Base-by-base conservation (phyloP, 2,888 invertebrate genomes). In the Dendrolimus pini region DNA sequence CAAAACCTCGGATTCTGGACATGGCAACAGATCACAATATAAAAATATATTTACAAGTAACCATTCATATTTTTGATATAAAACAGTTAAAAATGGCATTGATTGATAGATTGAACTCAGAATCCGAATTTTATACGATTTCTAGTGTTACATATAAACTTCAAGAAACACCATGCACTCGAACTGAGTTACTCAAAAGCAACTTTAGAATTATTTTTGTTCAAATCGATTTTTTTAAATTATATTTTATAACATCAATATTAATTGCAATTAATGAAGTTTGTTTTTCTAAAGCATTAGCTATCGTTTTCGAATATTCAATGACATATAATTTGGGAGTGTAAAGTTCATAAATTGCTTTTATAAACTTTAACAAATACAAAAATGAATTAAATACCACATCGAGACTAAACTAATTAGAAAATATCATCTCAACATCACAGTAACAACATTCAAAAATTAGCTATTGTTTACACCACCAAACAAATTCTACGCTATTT, bases 401-500 rank as follows among this genome's bases (percentile, higher is more conserved):
- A 89, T 87, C 82, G 66, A 86, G 75, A 68, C 89, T 89, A 89
- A 82, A 70, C 85, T 87, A 87, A 72, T 65, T 72, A 79, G 61
- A 63, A 76, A 77, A 77, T 76, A 78, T 81, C 76, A 85, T 85
- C 76, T 83, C 86, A 89, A 88, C 82, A 86, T 78, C 88, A 89
- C 89, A 88, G 73, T 82, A 84, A 89, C 85, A 88, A 89, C 89
- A 89, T 84, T 82, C 78, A 86, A 80, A 75, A 69, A 78, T 80
- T 86, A 87, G 86, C 89, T 90, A 90, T 83, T 67, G 69, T 72
- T 79, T 77, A 89, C 89, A 85, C 84, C 89, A 90, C 74, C 82
- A 83, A 84, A 84, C 84, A 88, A 75, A 79, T 67, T 71, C 89
- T 90, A 89, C 88, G 65, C 89, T 89, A 90, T 82, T 55, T 54